Conservation (phyloP, 2,888 invertebrate genomes). For the Meiosimyza decipiens region DNA sequence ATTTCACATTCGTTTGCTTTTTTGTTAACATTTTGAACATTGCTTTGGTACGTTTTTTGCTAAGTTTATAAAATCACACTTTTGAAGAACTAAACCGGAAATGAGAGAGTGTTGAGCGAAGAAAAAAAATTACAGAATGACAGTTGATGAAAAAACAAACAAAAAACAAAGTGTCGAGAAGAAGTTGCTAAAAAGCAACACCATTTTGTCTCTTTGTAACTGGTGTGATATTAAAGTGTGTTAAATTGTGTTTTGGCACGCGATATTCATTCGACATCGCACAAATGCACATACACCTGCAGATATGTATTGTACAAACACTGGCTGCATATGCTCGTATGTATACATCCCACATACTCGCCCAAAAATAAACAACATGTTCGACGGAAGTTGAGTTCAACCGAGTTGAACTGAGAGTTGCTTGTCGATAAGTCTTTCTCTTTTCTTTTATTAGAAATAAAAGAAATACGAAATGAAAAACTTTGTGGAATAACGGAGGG, state of each 20-base stretch:
- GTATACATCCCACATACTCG: slow-evolving; percentile 36
- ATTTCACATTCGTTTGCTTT: too few relatives aligned
- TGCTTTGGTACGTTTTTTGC: too few relatives aligned
- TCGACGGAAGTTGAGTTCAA: background rate
- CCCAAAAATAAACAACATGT: slow-evolving; percentile 24
- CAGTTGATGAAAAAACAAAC: background rate
- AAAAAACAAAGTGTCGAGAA: slow-evolving; percentile 43
- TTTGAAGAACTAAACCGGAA: slow-evolving; percentile 18
- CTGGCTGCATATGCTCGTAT: slow-evolving; percentile 12
- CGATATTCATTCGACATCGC: slow-evolving; percentile 36
- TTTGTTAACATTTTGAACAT: too few relatives aligned
- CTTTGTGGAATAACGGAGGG: background rate
- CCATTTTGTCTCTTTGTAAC: too few relatives aligned
- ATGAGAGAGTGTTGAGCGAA: slow-evolving; percentile 34
- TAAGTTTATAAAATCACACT: too few relatives aligned
- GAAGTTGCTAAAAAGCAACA: slow-evolving; percentile 41
- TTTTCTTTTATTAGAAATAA: slow-evolving; percentile 3
- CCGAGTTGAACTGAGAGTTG: background rate
- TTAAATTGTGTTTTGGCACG: slow-evolving; percentile 47
- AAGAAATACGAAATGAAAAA: background rate
- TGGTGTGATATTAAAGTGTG: slow-evolving; percentile 28
- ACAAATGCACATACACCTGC: background rate
- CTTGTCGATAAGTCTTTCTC: slow-evolving; percentile 11
- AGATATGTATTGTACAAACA: background rate
- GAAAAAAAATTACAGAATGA: background rate